Conservation (phyloP, 1,140 invertebrate genomes). For the Drosophila bipectinata region DNA sequence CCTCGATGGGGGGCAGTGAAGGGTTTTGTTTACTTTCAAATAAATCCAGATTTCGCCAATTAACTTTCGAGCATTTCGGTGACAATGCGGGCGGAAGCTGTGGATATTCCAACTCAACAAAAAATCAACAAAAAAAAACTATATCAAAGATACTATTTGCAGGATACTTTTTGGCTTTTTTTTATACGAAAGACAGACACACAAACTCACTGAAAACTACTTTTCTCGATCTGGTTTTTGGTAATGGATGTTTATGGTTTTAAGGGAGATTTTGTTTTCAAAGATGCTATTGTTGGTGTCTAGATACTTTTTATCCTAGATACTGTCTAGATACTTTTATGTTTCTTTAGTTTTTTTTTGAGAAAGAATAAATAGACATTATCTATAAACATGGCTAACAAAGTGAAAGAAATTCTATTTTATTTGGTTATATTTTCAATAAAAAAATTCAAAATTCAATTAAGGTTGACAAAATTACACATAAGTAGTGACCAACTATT, state of each 20-base stretch:
- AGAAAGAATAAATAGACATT: neutral
- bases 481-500: no score
- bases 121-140: neutral
- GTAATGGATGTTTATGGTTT: neutral
- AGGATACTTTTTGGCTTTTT: neutral
- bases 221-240: neutral
- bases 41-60: conserved; percentile 10
- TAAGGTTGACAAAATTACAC: no score
- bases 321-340: neutral
- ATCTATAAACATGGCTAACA: neutral
- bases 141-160: neutral
- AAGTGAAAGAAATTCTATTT: no score
- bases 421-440: no score
- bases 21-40: conserved; percentile 6
- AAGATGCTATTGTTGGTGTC: neutral
- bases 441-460: no score
- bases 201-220: neutral
- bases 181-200: neutral
- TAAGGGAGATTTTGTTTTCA: neutral
- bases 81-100: conserved; percentile 1
- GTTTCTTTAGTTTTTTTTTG: neutral
- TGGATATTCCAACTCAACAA: neutral
- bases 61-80: conserved; percentile 2
- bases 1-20: neutral
- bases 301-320: neutral